Percentiles rank a stretch among this genome's conserved stretches.
Evolutionary conservation across 1,140 invertebrate genomes (phyloP).

Genomic region (Potamilus streckersoni): DNA sequence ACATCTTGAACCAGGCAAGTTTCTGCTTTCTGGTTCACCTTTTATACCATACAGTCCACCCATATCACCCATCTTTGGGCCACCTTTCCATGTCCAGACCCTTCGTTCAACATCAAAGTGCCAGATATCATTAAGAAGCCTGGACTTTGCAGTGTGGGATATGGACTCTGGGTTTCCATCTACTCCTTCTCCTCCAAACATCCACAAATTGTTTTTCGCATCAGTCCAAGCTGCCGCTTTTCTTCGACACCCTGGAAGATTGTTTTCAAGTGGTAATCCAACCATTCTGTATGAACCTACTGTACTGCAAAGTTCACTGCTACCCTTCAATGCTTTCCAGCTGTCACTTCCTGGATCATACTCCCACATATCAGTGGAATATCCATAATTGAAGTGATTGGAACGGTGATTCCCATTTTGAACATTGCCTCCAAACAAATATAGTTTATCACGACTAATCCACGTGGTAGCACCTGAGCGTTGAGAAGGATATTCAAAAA

Average conservation of each 20-base stretch:
- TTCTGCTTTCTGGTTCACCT: constrained; percentile 14
- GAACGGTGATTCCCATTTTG: constrained; percentile 17
- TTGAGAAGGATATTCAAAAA: constrained; percentile 32
- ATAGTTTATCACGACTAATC: constrained; percentile 27
- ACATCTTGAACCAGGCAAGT: constrained; percentile 36
- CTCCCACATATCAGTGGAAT: constrained; percentile 43
- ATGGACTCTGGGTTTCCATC: constrained; percentile 11
- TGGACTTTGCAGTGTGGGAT: constrained; percentile 17
- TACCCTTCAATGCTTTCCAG: constrained; percentile 32
- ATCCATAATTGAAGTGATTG: constrained; percentile 32
- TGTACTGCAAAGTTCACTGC: constrained; percentile 4
- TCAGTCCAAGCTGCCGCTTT: constrained; percentile 41
- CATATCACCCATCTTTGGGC: constrained; percentile 29
- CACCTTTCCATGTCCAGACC: constrained; percentile 43
- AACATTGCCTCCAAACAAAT: constrained; percentile 51
- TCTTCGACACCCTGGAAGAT: constrained; percentile 36
- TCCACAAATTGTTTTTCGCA: constrained; percentile 36
- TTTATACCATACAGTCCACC: constrained; percentile 15
- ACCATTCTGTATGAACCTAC: constrained; percentile 20
- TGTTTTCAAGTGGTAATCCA: background rate
- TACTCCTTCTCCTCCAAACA: constrained; percentile 49
- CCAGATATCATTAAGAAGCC: constrained; percentile 46
- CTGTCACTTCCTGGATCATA: constrained; percentile 28
- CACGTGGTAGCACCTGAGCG: constrained; percentile 45
- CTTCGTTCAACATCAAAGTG: constrained; percentile 19